Evolutionary conservation across 1,140 invertebrate species (phyloP), one percentile per base, ranked within the genome.

Genomic region (Euwallacea similis): DNA sequence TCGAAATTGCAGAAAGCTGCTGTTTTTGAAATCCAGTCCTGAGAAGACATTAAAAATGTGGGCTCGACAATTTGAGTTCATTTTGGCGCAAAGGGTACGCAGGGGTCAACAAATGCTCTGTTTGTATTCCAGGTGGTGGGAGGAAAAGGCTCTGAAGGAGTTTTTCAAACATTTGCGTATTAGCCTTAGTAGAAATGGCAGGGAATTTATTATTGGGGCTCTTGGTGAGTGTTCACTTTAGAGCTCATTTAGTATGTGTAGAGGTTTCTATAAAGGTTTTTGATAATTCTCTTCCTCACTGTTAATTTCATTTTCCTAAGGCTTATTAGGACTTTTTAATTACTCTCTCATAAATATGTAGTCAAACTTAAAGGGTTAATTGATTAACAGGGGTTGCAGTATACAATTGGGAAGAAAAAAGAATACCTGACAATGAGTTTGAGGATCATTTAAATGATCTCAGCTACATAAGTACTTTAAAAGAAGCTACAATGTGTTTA

Each of bases 81-180:
- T 90, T 4, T 73, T 87, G 16, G 88, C 87, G 6, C 87, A 90
- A 75, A 82, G 86, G 11, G 77, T 89, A 0, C 80, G 87, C 53
- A 83, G 87, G 46, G 83, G 85, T 13, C 83, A 89, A 72, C 88
- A 89, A 73, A 83, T 90, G 75, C 83, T 89, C 72, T 83, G 83
- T 46, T 81, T 89, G 8, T 90, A 89, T 76, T 84, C 85, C 2
- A 85, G 83, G 71, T 83, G 89, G 56, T 89, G 88, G 85, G 87
- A 87, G 44, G 86, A 89, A 65, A 79, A 83, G 3, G 84, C 84
- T 6, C 76, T 89, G 0, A 85, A 82, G 68, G 83, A 86, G 56
- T 81, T 89, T 2, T 76, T 88, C 43, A 82, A 81, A 33, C 78
- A 79, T 9, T 85, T 88, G 79, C 83, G 83, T 56, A 77, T 78